Evolutionary conservation across 2,113 vertebrate species (phyloP), one percentile per base, ranked within the genome.

Genomic region (Urocitellus parryii): DNA sequence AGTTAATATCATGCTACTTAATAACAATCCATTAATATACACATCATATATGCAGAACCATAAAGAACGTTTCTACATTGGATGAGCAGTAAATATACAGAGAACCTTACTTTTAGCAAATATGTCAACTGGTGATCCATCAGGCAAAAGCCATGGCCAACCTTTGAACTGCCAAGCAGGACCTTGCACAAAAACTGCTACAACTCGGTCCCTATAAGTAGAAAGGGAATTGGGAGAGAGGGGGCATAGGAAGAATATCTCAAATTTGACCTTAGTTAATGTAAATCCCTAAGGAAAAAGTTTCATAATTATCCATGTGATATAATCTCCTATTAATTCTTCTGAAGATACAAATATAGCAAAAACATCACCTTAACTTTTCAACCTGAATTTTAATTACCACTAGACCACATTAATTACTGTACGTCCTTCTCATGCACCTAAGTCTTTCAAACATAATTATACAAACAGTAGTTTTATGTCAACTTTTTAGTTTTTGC

Each of bases 141-240:
- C 99, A 0, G 99, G 99, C 98, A 99, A 98, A 88, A 99, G 98
- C 99, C 99, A 99, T 0, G 99, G 99, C 99, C 99, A 99, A 87
- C 99, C 99, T 98, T 99, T 99, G 97, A 99, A 99, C 98, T 99
- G 99, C 99, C 99, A 99, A 79, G 99, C 99, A 34, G 99, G 99
- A 78, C 99, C 99, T 97, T 99, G 99, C 32, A 99, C 99, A 32
- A 99, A 99, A 76, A 99, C 99, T 0, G 99, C 99, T 97, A 99
- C 99, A 94, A 99, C 99, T 9, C 99, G 99, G 97, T 99, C 99
- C 99, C 99, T 99, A 95, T 0, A 14, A 93, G 96, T 27, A 97
- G 11, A 97, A 90, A 88, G 10, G 34, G 73, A 45, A 7, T 16
- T 0, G 39, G 48, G 48, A 51, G 39, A 13, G 48, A 51, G 5